Conservation (phyloP, 92 coral and sea anemone genomes). For the Metridium senile region DNA sequence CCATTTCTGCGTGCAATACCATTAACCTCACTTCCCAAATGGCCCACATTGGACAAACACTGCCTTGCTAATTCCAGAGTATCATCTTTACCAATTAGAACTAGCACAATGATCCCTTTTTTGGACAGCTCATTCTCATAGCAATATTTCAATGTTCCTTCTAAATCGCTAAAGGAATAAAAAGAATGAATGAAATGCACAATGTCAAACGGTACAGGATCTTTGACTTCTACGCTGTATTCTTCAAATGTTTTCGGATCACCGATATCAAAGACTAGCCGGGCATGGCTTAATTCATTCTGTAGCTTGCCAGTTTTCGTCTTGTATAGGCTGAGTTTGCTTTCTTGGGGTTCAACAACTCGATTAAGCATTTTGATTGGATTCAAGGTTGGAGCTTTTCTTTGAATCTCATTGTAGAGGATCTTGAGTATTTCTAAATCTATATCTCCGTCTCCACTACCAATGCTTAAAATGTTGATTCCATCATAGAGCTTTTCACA, state of each 20-base stretch:
- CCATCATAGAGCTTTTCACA: not conserved
- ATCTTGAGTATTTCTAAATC: conserved; percentile 35
- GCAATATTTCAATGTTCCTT: conserved; percentile 21
- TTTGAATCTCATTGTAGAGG: no score
- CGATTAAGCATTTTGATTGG: no score
- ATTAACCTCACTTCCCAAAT: not conserved
- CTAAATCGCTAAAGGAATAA: conserved; percentile 19
- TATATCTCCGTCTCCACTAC: conserved; percentile 33
- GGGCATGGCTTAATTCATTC: not conserved
- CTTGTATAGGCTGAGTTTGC: conserved; percentile 14
- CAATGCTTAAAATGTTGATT: conserved; percentile 35
- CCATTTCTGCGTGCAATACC: not conserved
- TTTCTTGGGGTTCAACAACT: conserved; percentile 23
- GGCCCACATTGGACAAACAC: not conserved
- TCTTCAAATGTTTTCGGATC: no score
- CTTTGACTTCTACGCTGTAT: no score
- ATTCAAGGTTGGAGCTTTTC: no score
- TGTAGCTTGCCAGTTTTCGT: not conserved
- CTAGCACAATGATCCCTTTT: not conserved
- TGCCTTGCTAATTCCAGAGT: not conserved
- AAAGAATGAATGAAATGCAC: no score
- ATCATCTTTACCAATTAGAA: not conserved
- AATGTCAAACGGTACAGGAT: no score
- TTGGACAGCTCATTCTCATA: conserved; percentile 18
- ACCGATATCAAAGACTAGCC: conserved; percentile 12